A percentile compares a stretch with the other conserved stretches of the same genome.
phyloP scores from a whole-genome alignment of 2,888 invertebrate species.

The Pristionchus maxplancki region DNA sequence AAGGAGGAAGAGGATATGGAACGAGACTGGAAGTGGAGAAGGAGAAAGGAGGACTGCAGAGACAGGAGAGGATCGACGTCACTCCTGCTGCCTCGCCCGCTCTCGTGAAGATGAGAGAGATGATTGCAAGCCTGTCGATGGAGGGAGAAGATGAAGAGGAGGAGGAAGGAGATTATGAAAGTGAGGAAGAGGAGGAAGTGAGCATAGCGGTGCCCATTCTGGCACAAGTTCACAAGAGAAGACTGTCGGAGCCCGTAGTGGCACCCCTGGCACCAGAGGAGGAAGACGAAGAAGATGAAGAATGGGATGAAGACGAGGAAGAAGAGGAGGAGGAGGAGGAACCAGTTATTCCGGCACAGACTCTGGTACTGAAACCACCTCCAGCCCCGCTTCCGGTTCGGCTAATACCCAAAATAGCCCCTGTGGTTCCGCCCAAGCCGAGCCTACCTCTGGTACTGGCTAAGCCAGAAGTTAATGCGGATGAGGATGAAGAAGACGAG shows the following conservation, averaged over 20 bases:
- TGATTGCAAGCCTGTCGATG: conserved; percentile 31
- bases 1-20: conserved; percentile 41
- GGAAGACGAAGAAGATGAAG: conserved; percentile 33
- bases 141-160: conserved; percentile 41
- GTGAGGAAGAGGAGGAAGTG: conserved; percentile 28
- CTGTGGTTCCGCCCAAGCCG: not conserved
- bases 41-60: conserved; percentile 4
- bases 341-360: not conserved
- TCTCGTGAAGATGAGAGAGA: conserved; percentile 35
- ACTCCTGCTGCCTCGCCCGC: conserved; percentile 3
- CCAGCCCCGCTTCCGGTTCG: not conserved
- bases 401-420: not conserved
- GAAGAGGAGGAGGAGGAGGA: conserved; percentile 24
- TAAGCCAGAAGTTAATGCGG: not conserved
- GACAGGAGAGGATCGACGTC: conserved; percentile 6
- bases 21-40: not conserved
- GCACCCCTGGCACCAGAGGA: not conserved
- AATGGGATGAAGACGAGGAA: conserved; percentile 11
- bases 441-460: not conserved
- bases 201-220: conserved; percentile 7
- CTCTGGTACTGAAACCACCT: not conserved
- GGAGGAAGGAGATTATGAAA: conserved; percentile 9
- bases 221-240: not conserved
- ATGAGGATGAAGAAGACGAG: conserved; percentile 2
- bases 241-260: not conserved